Conservation (phyloP, 2,113 vertebrate genomes). For the Rhineura floridana region DNA sequence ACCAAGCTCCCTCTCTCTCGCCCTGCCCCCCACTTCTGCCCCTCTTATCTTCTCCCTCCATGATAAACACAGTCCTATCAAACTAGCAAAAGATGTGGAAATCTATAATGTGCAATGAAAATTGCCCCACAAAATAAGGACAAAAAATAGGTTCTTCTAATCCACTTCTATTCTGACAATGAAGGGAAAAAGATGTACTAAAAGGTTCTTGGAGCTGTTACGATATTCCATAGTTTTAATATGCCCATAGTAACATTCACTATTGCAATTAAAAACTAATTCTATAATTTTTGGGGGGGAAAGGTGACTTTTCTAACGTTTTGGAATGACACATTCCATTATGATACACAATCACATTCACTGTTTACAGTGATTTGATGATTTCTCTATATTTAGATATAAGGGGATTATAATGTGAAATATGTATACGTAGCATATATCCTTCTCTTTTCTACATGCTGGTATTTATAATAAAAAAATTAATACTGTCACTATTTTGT, state of each 20-base stretch:
- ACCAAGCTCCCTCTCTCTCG: background rate
- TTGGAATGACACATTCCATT: background rate
- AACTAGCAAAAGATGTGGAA: background rate
- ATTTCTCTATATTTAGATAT: background rate
- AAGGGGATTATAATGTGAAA: background rate
- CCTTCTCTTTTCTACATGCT: background rate
- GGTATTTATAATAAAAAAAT: background rate
- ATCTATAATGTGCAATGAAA: background rate
- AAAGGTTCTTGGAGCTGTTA: background rate
- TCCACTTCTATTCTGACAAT: background rate
- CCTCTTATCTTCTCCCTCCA: background rate
- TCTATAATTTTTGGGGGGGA: background rate
- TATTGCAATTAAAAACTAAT: background rate
- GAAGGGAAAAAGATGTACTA: background rate
- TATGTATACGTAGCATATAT: background rate
- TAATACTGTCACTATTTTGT: background rate
- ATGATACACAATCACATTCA: background rate
- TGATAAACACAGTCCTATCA: constrained; percentile 4
- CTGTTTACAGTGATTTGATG: background rate
- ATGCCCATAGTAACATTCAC: background rate
- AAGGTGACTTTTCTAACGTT: background rate
- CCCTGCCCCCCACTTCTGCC: background rate
- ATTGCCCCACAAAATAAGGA: background rate
- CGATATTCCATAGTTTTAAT: background rate
- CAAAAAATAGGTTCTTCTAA: background rate